These are phyloP conservation scores for Rhinogobio ventralis DNA, from an alignment of 2,797 vertebrate genomes.

Conservation along the genomic window DNA sequence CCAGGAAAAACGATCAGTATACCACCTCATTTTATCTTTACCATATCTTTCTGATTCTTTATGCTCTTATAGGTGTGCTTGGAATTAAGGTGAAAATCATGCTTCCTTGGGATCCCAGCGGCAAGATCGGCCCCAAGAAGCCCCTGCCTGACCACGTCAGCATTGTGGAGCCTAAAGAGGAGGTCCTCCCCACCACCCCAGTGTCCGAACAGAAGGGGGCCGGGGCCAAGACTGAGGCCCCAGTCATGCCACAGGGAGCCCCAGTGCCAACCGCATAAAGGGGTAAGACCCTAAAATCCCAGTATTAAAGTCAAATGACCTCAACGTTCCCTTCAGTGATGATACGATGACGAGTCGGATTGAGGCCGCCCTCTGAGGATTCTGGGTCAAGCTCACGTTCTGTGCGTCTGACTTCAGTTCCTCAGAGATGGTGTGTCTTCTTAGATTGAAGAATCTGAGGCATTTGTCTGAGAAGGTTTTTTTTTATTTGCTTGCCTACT, in stretches of 20 bases:
- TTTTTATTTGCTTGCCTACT: neutral
- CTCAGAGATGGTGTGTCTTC: conserved; percentile 46
- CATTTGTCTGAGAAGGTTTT: conserved; percentile 74
- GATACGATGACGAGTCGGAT: conserved; percentile 72
- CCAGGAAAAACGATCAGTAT: too few relatives aligned
- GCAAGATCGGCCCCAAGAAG: conserved; percentile 99
- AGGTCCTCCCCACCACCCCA: conserved; percentile 92
- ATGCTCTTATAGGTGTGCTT: conserved; percentile 82
- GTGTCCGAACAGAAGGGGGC: conserved; percentile 98
- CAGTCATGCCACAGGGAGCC: conserved; percentile 89
- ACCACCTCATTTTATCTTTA: too few relatives aligned
- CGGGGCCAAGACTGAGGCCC: conserved; percentile 92
- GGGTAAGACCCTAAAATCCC: conserved; percentile 48
- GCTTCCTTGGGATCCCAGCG: conserved; percentile 97
- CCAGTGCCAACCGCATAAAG: conserved; percentile 83
- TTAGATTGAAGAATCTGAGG: conserved; percentile 68
- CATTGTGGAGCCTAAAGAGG: conserved; percentile 99
- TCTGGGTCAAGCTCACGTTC: conserved; percentile 54
- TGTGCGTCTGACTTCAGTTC: conserved; percentile 57
- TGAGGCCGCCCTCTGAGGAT: conserved; percentile 42
- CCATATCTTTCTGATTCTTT: neutral
- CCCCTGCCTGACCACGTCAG: conserved; percentile 96
- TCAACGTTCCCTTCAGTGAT: conserved; percentile 66
- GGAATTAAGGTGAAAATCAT: conserved; percentile 99
- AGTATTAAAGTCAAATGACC: neutral